Percentiles rank a stretch among this genome's conserved stretches.
phyloP scores from a whole-genome alignment of 1,140 invertebrate genomes.

The Oreohelix idahoensis region DNA sequence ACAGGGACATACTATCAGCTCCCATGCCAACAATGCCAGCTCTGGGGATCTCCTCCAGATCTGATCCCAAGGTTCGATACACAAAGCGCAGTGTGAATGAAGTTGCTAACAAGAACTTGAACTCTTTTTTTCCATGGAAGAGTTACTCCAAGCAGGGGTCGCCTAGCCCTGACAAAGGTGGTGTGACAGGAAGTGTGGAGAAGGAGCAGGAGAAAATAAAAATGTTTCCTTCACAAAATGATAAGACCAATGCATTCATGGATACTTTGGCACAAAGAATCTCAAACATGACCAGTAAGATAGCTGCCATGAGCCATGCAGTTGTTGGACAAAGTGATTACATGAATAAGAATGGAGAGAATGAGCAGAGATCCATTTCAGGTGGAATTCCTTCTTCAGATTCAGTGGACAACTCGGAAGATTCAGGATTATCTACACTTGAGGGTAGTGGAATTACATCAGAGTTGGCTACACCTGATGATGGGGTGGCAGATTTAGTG shows the following conservation, averaged over 20 bases:
- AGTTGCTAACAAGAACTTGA: conserved; percentile 23
- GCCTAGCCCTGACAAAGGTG: conserved; percentile 23
- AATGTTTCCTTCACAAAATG: conserved; percentile 36
- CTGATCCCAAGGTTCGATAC: conserved; percentile 29
- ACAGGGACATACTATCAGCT: conserved; percentile 29
- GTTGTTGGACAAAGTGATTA: background rate
- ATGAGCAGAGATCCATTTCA: background rate
- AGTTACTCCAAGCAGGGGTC: conserved; percentile 34
- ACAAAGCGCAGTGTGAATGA: conserved; percentile 13
- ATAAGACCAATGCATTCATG: conserved; percentile 40
- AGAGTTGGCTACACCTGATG: conserved; percentile 23
- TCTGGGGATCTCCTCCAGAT: conserved; percentile 30
- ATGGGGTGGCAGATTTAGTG: background rate
- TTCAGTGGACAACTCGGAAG: background rate
- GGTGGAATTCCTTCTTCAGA: background rate
- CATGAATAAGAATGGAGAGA: background rate
- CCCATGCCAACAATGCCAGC: conserved; percentile 32
- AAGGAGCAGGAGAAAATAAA: background rate
- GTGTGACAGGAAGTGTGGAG: background rate
- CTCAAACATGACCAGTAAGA: conserved; percentile 37
- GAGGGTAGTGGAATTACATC: conserved; percentile 4
- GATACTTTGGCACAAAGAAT: conserved; percentile 28
- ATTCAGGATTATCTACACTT: conserved; percentile 27
- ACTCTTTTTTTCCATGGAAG: conserved; percentile 29
- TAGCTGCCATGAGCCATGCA: background rate